phyloP scores from a whole-genome alignment of 2,888 invertebrate genomes.

The Morpho deidamia region DNA sequence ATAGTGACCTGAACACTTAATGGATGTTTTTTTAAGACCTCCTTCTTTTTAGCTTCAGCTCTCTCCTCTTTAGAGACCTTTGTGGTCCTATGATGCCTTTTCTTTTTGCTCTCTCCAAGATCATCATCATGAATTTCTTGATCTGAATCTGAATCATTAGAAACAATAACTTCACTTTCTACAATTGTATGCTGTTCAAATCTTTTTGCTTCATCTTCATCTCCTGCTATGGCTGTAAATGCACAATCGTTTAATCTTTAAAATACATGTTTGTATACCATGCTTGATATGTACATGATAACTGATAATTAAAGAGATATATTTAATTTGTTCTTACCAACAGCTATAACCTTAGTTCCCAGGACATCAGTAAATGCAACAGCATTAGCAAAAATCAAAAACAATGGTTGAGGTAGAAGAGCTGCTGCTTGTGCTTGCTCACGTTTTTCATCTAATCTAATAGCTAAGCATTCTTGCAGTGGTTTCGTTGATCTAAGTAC shows the following conservation, averaged over 20 bases:
- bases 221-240: constrained; percentile 78
- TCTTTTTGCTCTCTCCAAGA: constrained; percentile 70
- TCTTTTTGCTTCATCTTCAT: constrained; percentile 83
- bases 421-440: constrained; percentile 86
- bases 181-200: constrained; percentile 75
- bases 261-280: no score
- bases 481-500: constrained; percentile 88
- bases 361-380: constrained; percentile 89
- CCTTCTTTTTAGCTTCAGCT: constrained; percentile 82
- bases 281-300: no score
- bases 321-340: constrained; percentile 45
- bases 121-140: constrained; percentile 80
- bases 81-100: constrained; percentile 80
- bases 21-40: constrained; percentile 85
- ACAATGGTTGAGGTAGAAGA: constrained; percentile 88
- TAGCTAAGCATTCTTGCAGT: constrained; percentile 90
- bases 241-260: neutral
- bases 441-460: constrained; percentile 87
- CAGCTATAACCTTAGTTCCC: constrained; percentile 67
- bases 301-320: no score
- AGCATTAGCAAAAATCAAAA: constrained; percentile 91
- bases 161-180: constrained; percentile 72
- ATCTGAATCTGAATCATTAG: constrained; percentile 84
- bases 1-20: constrained; percentile 83
- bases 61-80: constrained; percentile 81